Evolutionary conservation across 2,113 vertebrate species (phyloP).

Genomic region (Condylura cristata): DNA sequence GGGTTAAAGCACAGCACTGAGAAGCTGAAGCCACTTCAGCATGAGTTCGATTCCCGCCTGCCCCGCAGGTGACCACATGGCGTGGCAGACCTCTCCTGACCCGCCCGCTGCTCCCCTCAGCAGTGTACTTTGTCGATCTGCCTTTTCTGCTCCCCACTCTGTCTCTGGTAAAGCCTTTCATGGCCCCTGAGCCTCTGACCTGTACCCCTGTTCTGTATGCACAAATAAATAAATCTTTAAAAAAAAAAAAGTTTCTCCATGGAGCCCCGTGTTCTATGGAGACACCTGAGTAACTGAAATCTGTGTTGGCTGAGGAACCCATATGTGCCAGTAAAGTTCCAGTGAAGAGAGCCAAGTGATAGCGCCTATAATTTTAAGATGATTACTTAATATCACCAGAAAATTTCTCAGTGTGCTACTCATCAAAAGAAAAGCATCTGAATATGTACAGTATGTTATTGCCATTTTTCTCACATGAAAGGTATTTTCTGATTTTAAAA

Average conservation of each 20-base stretch:
- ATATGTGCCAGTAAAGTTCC: background rate
- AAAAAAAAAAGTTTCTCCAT: background rate
- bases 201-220: too few relatives aligned
- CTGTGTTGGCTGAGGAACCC: background rate
- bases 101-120: too few relatives aligned
- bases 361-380: background rate
- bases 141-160: too few relatives aligned
- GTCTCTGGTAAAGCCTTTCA: too few relatives aligned
- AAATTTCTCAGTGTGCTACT: background rate
- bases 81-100: too few relatives aligned
- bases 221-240: too few relatives aligned
- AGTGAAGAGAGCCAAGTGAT: background rate
- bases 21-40: too few relatives aligned
- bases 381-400: background rate
- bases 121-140: too few relatives aligned
- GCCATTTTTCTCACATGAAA: background rate
- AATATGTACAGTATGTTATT: background rate
- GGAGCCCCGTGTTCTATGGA: background rate
- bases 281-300: background rate
- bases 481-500: background rate
- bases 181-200: too few relatives aligned
- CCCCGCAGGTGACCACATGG: too few relatives aligned
- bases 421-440: background rate
- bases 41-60: too few relatives aligned
- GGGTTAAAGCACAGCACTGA: too few relatives aligned